Base-by-base conservation (phyloP, 2,113 vertebrate genomes). In the Esox niger region DNA sequence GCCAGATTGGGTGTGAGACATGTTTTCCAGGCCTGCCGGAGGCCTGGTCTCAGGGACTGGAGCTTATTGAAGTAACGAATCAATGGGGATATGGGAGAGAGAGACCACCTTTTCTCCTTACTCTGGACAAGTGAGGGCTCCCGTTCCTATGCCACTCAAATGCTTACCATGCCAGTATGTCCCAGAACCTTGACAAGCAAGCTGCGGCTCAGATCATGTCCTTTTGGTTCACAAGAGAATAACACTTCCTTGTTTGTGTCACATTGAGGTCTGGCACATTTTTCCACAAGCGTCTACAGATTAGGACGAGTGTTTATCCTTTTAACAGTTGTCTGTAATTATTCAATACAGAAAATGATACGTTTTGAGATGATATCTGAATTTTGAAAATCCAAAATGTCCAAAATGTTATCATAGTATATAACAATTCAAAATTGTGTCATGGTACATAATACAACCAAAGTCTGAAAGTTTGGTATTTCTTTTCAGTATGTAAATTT, bases 381-480 rank as follows among this genome's bases (percentile, higher is more conserved):
- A n/a, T n/a, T n/a, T n/a, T n/a, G n/a, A n/a, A 73, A 0, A 77
- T 76, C 79, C 80, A 29, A 59, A 68, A 56, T 68, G 80, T 69
- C 35, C 15, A 70, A 35, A 77, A 74, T 76, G 62, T 84, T 79
- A 79, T 83, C 72, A 58, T 68, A 64, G 66, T 66, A 62, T 75
- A 74, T 81, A 80, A 79, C 71, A 78, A n/a, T n/a, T n/a, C n/a
- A n/a, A n/a, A n/a, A n/a, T n/a, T n/a, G n/a, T n/a, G n/a, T n/a
- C n/a, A n/a, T n/a, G n/a, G n/a, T n/a, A n/a, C n/a, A n/a, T n/a
- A n/a, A n/a, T n/a, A n/a, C n/a, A n/a, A n/a, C n/a, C 55, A 84
- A 81, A 79, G n/a, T n/a, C 79, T 70, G 78, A 67, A 76, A 68
- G 1, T 68, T 57, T 68, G 72, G 68, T 0, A 58, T 35, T 70